Evolutionary conservation across 2,113 vertebrate species (phyloP), one percentile per base, ranked within the genome.

Genomic region (Ammodramus savannarum): DNA sequence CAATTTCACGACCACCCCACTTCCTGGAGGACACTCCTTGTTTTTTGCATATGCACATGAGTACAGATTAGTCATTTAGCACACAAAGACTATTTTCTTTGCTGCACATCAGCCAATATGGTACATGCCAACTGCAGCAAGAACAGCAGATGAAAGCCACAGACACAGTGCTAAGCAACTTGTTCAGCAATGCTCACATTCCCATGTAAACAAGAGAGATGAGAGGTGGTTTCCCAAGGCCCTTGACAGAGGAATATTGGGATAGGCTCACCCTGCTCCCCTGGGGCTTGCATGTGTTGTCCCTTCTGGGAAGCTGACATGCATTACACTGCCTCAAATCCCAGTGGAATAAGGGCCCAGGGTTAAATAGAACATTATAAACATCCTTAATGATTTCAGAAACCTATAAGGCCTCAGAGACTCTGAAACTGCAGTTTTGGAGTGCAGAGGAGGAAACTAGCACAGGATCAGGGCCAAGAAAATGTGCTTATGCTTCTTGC

Each of bases 71-170:
- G 74, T 49, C 69, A 36, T 59, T 79, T 34, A 73, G 89, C 68
- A 86, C 62, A 88, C 73, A 77, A 46, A 74, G 74, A 48, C 10
- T 11, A 58, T 74, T 74, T 90, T 77, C 91, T 86, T 81, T 84
- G 92, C 88, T 66, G 83, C 92, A 41, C 82, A 90, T 51, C 77
- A 54, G 93, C 85, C 94, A 87, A 86, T 75, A 77, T 65, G 74
- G 84, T 41, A 65, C 91, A 74, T 7, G 82, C 87, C 91, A 94
- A 88, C 75, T 39, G 85, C 16, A 4, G 74, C 67, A 87, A 87
- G 94, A 91, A 87, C 91, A 91, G 41, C 94, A 82, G 87, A 95
- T 74, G 93, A 94, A 83, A 95, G 95, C 78, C 90, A 90, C 94
- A 90, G 95, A 90, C 85, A 90, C 32, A 34, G 93, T 29, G 82